Evolutionary conservation across 1,140 invertebrate species (phyloP), one percentile per base, ranked within the genome.

Genomic region (Brachionus asplanchnoidis): DNA sequence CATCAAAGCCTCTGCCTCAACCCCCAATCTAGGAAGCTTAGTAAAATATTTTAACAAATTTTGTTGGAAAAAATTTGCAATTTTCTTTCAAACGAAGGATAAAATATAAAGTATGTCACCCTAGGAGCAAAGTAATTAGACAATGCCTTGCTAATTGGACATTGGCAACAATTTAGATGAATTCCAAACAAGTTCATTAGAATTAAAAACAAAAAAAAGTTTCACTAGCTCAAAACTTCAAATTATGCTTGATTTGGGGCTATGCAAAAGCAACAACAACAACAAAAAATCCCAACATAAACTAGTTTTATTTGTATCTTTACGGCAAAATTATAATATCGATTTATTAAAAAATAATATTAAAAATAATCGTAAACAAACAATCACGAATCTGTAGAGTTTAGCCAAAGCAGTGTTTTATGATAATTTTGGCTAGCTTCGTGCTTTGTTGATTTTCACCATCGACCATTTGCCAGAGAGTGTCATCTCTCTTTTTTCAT

Each of bases 261-360:
- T 14, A 40, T 32, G 32, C 66, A 23, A 66, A 36, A 36, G 32
- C 4, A 66, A 66, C 12, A 53, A 53, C 1, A 5, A 6, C 8
- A 53, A 53, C 3, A 60, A 60, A 60, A 60, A 60, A 60, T 12
- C 20, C 9, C 53, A 60, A 60, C 20, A 60, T 60, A 60, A 60
- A 60, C 53, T 60, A 60, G 53, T 60, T 60, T 60, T 60, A 60
- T 60, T 60, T 60, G 53, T 60, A 60, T 60, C 53, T 60, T 60
- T 60, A 60, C 53, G 53, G 53, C 53, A 60, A 60, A 60, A 60
- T 60, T 60, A 60, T 60, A 60, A 60, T 60, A 60, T 60, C 53
- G 53, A 60, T 60, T 60, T 60, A 60, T 60, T 17, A 60, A 60
- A 60, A 56, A 56, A 60, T 36, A 36, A 36, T 36, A 36, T 36